These are phyloP conservation scores for Sesia bembeciformis DNA, from an alignment of 2,888 invertebrate genomes.

Conservation along the genomic window DNA sequence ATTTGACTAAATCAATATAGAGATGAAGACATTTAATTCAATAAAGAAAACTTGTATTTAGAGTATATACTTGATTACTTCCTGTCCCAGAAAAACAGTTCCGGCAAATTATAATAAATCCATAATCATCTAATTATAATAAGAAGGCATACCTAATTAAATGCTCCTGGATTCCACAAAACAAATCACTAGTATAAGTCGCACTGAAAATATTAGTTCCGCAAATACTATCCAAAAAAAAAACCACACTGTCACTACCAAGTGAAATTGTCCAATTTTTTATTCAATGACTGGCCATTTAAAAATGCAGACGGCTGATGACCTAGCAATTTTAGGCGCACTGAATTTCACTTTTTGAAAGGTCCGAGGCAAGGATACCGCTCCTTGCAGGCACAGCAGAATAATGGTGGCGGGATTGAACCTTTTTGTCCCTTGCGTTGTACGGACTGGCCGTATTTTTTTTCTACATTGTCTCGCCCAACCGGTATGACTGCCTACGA, in stretches of 20 bases:
- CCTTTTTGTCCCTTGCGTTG: conserved; percentile 56
- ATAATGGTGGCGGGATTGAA: conserved; percentile 46
- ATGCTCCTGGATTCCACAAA: neutral
- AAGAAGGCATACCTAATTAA: neutral
- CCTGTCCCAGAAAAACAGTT: too few species aligned
- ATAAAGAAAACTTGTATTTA: too few species aligned
- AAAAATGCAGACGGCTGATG: conserved; percentile 28
- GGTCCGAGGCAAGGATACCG: conserved; percentile 35
- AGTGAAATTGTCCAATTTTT: conserved; percentile 32
- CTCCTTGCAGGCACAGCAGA: conserved; percentile 38
- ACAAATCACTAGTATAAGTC: neutral
- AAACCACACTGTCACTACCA: conserved; percentile 32
- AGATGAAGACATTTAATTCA: too few species aligned
- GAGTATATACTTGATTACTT: too few species aligned
- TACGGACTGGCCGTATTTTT: conserved; percentile 36
- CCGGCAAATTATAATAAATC: too few species aligned
- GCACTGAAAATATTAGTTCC: neutral
- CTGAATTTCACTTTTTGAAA: conserved; percentile 42
- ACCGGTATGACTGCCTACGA: conserved; percentile 41
- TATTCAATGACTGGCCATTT: conserved; percentile 31
- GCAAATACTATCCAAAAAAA: neutral
- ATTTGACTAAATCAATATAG: too few species aligned
- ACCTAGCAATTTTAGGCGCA: conserved; percentile 39
- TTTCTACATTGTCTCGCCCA: conserved; percentile 51
- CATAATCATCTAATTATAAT: too few species aligned